These are phyloP conservation scores for Tiphia femorata DNA, from an alignment of 2,888 invertebrate species.

Conservation along the genomic window DNA sequence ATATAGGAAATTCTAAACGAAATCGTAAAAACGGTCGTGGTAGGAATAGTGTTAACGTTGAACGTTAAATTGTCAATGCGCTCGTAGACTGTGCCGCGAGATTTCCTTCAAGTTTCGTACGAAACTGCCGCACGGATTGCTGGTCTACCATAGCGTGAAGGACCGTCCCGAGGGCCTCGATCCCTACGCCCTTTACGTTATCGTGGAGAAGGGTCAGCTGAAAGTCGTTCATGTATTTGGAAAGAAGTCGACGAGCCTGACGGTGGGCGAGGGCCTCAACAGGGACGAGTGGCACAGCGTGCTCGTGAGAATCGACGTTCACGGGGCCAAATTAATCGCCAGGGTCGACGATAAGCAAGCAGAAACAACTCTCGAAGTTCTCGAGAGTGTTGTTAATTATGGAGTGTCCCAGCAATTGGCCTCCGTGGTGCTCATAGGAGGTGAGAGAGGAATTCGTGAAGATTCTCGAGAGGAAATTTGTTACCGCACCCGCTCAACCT, in stretches of 20 bases:
- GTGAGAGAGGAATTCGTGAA: slow-evolving; percentile 74
- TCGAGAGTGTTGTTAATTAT: slow-evolving; percentile 87
- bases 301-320: slow-evolving; percentile 88
- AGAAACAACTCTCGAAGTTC: slow-evolving; percentile 86
- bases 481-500: too few species aligned
- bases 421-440: slow-evolving; percentile 90
- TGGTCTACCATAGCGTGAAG: slow-evolving; percentile 92
- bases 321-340: slow-evolving; percentile 85
- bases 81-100: slow-evolving; percentile 84
- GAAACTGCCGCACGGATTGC: slow-evolving; percentile 86
- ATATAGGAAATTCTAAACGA: too few species aligned
- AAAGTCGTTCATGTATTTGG: slow-evolving; percentile 94
- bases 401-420: slow-evolving; percentile 88
- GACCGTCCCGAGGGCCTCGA: slow-evolving; percentile 84
- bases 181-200: slow-evolving; percentile 91
- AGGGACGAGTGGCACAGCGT: slow-evolving; percentile 93
- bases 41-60: too few species aligned
- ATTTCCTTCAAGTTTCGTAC: slow-evolving; percentile 92
- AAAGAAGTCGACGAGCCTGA: slow-evolving; percentile 85
- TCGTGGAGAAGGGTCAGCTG: slow-evolving; percentile 91
- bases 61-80: too few species aligned
- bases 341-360: slow-evolving; percentile 87
- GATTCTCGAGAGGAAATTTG: too few species aligned
- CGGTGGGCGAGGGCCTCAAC: slow-evolving; percentile 89
- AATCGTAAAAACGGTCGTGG: too few species aligned